A percentile compares a stretch with the other conserved stretches of the same genome.
Evolutionary conservation across 2,888 invertebrate genomes (phyloP).

Genomic region (Crepidodera aurea): DNA sequence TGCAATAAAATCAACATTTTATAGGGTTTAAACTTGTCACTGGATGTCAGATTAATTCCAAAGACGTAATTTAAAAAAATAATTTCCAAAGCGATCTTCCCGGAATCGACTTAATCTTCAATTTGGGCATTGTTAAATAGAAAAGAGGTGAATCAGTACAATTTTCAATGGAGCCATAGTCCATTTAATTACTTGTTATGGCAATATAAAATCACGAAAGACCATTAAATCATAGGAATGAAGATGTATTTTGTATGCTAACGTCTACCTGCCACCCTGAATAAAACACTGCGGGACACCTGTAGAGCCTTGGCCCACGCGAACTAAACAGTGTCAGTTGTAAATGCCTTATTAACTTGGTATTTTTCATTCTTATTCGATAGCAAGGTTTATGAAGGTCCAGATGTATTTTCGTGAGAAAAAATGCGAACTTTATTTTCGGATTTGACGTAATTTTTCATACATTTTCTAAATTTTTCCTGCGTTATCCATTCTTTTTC

Average conservation of each 20-base stretch:
- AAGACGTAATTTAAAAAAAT: no score
- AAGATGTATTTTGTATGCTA: conserved; percentile 53
- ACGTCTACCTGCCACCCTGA: conserved; percentile 54
- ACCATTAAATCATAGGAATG: conserved; percentile 43
- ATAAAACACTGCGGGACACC: conserved; percentile 44
- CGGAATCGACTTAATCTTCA: background rate
- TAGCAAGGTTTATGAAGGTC: no score
- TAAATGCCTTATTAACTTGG: conserved; percentile 53
- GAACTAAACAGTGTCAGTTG: conserved; percentile 54
- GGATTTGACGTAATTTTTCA: no score
- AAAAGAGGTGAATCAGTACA: conserved; percentile 15
- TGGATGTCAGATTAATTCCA: conserved; percentile 10
- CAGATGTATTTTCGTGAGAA: no score
- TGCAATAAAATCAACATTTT: conserved; percentile 9
- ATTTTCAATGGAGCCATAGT: conserved; percentile 17
- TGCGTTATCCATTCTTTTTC: background rate
- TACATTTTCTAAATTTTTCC: conserved; percentile 20
- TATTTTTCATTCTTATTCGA: conserved; percentile 50
- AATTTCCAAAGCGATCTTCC: background rate
- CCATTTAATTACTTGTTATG: conserved; percentile 36
- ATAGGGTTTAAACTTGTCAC: background rate
- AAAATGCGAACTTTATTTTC: no score
- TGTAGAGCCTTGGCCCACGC: conserved; percentile 55
- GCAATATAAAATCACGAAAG: conserved; percentile 38
- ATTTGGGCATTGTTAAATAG: background rate